These are phyloP conservation scores for Dinomys branickii DNA, from an alignment of 2,113 vertebrate genomes.

Conservation along the genomic window DNA sequence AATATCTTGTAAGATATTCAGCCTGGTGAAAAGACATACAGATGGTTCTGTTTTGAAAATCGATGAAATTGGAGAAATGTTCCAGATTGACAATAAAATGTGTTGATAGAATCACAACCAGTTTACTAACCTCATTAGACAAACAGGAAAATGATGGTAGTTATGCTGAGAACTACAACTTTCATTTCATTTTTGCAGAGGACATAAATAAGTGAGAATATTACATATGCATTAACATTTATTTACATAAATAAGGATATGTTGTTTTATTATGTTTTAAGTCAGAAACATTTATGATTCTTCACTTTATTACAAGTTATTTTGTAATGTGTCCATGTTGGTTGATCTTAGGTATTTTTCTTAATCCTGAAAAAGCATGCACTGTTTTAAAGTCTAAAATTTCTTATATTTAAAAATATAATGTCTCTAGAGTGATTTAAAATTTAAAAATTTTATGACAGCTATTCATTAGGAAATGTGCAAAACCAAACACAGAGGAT, in stretches of 20 bases:
- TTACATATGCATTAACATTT: background rate
- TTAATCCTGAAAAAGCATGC: background rate
- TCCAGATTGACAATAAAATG: constrained; percentile 57
- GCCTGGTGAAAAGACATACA: constrained; percentile 12
- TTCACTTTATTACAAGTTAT: background rate
- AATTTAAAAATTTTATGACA: background rate
- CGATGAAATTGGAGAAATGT: constrained; percentile 34
- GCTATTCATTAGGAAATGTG: background rate
- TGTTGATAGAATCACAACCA: constrained; percentile 21
- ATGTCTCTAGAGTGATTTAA: background rate
- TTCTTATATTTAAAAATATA: background rate
- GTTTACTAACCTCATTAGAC: background rate
- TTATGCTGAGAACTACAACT: background rate
- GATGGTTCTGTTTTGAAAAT: constrained; percentile 61
- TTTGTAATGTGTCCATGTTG: background rate
- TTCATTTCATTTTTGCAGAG: background rate
- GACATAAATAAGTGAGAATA: background rate
- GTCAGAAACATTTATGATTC: background rate
- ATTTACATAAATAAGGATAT: background rate
- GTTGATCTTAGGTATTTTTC: background rate
- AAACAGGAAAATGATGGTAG: background rate
- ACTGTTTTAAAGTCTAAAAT: background rate
- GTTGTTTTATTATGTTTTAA: background rate
- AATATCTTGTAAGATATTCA: constrained; percentile 20
- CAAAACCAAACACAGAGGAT: background rate